Evolutionary conservation across 2,888 invertebrate genomes (phyloP).

Genomic region (Pterobdella sp.): DNA sequence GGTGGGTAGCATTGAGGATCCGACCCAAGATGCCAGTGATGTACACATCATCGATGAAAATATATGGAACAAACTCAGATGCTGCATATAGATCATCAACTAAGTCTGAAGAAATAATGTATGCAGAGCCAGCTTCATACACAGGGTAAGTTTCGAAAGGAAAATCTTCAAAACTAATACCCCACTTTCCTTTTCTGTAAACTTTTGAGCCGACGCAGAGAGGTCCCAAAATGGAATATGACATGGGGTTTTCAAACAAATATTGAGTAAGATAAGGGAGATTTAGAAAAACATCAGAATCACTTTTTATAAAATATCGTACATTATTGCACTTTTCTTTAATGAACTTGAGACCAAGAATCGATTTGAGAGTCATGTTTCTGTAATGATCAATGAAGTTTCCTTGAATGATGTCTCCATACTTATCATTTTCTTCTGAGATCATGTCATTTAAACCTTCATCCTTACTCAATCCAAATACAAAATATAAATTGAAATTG

Average conservation of each 20-base stretch:
- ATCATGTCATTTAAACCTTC: constrained; percentile 27
- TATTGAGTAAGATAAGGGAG: constrained; percentile 33
- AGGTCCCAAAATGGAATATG: constrained; percentile 36
- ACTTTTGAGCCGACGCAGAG: constrained; percentile 33
- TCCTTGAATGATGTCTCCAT: constrained; percentile 36
- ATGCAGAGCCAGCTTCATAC: constrained; percentile 37
- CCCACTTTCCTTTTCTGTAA: constrained; percentile 36
- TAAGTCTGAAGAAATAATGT: constrained; percentile 37
- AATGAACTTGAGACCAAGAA: constrained; percentile 37
- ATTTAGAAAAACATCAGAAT: constrained; percentile 39
- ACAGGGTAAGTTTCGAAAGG: constrained; percentile 36
- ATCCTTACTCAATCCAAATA: constrained; percentile 35
- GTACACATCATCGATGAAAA: constrained; percentile 40
- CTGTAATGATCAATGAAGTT: constrained; percentile 36
- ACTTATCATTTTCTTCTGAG: constrained; percentile 25
- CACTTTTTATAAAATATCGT: constrained; percentile 37
- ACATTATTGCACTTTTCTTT: constrained; percentile 32
- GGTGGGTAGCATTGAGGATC: constrained; percentile 35
- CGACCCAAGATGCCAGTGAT: constrained; percentile 39
- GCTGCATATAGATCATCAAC: constrained; percentile 31
- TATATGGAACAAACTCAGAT: constrained; percentile 36
- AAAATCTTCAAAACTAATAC: constrained; percentile 30
- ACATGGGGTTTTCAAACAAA: constrained; percentile 25
- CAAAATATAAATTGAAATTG: constrained; percentile 34
- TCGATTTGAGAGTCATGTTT: constrained; percentile 39